Base-by-base conservation (phyloP, 2,113 vertebrate genomes). In the Meleagris gallopavo region DNA sequence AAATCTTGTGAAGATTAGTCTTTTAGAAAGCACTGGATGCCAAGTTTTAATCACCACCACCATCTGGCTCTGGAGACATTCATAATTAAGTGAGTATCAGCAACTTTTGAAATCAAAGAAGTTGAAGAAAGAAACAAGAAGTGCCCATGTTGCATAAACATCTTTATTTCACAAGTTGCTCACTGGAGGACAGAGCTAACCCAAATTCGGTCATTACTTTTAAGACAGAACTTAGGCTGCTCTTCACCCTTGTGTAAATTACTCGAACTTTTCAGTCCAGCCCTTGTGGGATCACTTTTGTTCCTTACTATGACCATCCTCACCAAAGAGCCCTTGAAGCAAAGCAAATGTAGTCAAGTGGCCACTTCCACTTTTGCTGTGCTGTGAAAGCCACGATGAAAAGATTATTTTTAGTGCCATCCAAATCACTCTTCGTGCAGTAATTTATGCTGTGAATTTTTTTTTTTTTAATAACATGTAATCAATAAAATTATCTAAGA, bases 21-120 rank as follows among this genome's bases (percentile, higher is more conserved):
- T 94, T 95, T 96, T 92, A 57, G 92, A 75, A 90, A 95, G 94
- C 43, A 90, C 81, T 2, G 3, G 45, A 69, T 67, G 87, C 86
- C 83, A 96, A 83, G 52, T 92, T 91, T 92, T 93, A 95, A 95
- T 95, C 89, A 95, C 81, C 70, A 83, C 71, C 76, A 92, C 91
- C 90, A 89, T 78, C 61, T 73, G 52, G 83, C 90, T 92, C 95
- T 93, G 83, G 54, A 94, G 77, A 87, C 69, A 85, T 36, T 60
- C 76, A 36, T 87, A 96, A 96, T 91, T 83, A 96, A 90, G 71
- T 46, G 40, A 94, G 69, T 60, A 93, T 85, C 88, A 9, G 3
- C 75, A 95, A 94, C 52, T 93, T 94, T 64, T 48, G 15, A 85
- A 94, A 91, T 80, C 73, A 87, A 85, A 85, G 43, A 71, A 65